Percentiles rank a stretch among this genome's conserved stretches.
These are phyloP conservation scores for Hybos culiciformis DNA, from an alignment of 2,888 invertebrate genomes.

Conservation along the genomic window DNA sequence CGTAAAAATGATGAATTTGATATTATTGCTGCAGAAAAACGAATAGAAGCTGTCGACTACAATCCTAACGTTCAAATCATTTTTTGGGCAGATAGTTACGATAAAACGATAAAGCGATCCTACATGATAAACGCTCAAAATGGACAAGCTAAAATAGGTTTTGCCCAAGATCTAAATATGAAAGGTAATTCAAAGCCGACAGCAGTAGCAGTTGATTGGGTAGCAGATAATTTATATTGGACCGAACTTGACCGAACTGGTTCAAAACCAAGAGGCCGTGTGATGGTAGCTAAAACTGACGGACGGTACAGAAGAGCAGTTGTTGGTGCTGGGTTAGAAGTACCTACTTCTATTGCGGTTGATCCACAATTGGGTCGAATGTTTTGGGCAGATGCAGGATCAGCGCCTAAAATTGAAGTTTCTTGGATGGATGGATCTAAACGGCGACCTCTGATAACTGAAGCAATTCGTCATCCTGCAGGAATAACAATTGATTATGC, in stretches of 20 bases:
- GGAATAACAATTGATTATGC: conserved; percentile 82
- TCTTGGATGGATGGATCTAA: conserved; percentile 96
- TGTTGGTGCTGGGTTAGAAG: conserved; percentile 63
- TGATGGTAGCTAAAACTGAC: conserved; percentile 80
- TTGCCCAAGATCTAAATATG: conserved; percentile 76
- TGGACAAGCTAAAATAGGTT: conserved; percentile 66
- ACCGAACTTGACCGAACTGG: conserved; percentile 69
- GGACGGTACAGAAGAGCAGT: conserved; percentile 76
- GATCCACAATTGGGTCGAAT: conserved; percentile 76
- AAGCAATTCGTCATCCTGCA: conserved; percentile 71
- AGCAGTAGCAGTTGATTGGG: conserved; percentile 85
- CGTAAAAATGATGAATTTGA: conserved; percentile 56
- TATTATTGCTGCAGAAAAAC: conserved; percentile 70
- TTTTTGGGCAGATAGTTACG: conserved; percentile 92
- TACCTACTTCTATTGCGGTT: conserved; percentile 77
- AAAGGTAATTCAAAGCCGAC: conserved; percentile 74
- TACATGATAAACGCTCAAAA: conserved; percentile 70
- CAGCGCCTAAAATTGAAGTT: conserved; percentile 82
- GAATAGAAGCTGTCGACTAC: conserved; percentile 84
- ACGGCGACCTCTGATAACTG: conserved; percentile 65
- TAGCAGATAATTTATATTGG: conserved; percentile 90
- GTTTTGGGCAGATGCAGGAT: conserved; percentile 91
- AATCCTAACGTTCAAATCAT: conserved; percentile 71
- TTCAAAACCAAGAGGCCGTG: conserved; percentile 58
- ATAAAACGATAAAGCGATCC: conserved; percentile 80